These are phyloP conservation scores for Catharus bicknelli DNA, from an alignment of 2,113 vertebrate genomes.

Conservation along the genomic window DNA sequence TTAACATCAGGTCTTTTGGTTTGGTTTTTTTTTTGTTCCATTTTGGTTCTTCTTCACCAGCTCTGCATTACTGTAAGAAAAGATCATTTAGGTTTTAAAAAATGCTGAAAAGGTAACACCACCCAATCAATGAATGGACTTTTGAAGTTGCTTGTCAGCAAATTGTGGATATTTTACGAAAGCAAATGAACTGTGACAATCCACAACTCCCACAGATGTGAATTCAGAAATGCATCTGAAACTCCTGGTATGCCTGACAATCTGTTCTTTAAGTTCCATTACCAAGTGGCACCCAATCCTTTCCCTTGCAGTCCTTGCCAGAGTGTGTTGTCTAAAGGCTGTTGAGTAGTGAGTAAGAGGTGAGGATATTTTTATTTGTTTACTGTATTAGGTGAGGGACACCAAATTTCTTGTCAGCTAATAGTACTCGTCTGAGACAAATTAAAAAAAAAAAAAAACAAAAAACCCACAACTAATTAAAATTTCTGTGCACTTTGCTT, in stretches of 20 bases:
- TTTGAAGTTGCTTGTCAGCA: conserved; percentile 82
- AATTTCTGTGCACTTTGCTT: conserved; percentile 85
- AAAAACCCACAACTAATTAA: conserved; percentile 78
- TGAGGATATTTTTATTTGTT: conserved; percentile 74
- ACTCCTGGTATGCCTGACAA: conserved; percentile 84
- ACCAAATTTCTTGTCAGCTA: conserved; percentile 78
- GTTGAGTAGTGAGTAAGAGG: conserved; percentile 79
- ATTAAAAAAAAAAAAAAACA: conserved; percentile 21
- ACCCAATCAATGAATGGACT: conserved; percentile 77
- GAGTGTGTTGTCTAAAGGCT: conserved; percentile 77
- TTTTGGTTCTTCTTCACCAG: conserved; percentile 70
- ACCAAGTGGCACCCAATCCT: conserved; percentile 77
- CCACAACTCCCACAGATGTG: conserved; percentile 84
- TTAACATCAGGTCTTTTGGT: conserved; percentile 71
- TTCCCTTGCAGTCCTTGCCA: conserved; percentile 76
- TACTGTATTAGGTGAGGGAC: conserved; percentile 79
- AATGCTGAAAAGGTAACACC: conserved; percentile 75
- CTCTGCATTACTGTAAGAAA: conserved; percentile 77
- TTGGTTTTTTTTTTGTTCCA: conserved; percentile 12
- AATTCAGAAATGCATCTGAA: conserved; percentile 83
- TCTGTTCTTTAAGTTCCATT: conserved; percentile 84
- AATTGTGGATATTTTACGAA: conserved; percentile 82
- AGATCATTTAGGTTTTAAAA: conserved; percentile 64
- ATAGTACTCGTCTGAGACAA: conserved; percentile 74
- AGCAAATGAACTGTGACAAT: conserved; percentile 85